phyloP scores from a whole-genome alignment of 1,140 invertebrate genomes.

The Leptopilina clavipes region DNA sequence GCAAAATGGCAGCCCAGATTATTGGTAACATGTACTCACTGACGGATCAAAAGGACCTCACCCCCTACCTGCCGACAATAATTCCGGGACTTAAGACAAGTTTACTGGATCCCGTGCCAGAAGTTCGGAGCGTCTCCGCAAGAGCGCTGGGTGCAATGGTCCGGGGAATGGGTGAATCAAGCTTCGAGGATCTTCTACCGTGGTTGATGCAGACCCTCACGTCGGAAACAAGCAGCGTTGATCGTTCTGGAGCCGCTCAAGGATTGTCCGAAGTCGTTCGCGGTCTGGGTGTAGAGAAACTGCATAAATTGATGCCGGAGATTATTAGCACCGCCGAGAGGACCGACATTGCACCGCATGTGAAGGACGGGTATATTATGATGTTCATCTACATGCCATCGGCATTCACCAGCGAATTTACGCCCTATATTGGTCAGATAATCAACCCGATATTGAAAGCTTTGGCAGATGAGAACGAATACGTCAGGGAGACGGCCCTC shows the following conservation, averaged over 20 bases:
- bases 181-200: slow-evolving; percentile 95
- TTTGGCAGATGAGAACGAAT: slow-evolving; percentile 99
- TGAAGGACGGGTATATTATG: slow-evolving; percentile 99
- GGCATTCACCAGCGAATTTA: slow-evolving; percentile 96
- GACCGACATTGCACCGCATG: slow-evolving; percentile 96
- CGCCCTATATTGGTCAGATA: slow-evolving; percentile 96
- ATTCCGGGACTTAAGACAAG: slow-evolving; percentile 98
- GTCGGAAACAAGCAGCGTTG: slow-evolving; percentile 95
- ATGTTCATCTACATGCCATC: slow-evolving; percentile 99
- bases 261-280: slow-evolving; percentile 96
- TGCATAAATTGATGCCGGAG: slow-evolving; percentile 98
- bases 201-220: slow-evolving; percentile 99
- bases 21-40: slow-evolving; percentile 99
- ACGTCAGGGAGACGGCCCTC: slow-evolving; percentile 96
- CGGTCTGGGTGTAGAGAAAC: slow-evolving; percentile 94
- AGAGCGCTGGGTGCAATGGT: slow-evolving; percentile 98
- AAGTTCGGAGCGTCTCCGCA: slow-evolving; percentile 94
- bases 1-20: slow-evolving; percentile 99
- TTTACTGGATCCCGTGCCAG: slow-evolving; percentile 97
- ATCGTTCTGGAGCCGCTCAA: slow-evolving; percentile 98
- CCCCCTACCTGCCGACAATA: slow-evolving; percentile 96
- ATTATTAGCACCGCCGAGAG: slow-evolving; percentile 97
- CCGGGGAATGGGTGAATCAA: slow-evolving; percentile 94
- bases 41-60: slow-evolving; percentile 98
- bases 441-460: slow-evolving; percentile 98